Conservation (phyloP, 2,113 vertebrate species). For the western clawed frog (Xenopus tropicalis) region UCB_Xtro_10.0 CM004446.2:60392001-60392500, state of each 20-base stretch:
- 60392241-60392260: conserved; percentile 79
- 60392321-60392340: conserved; percentile 70
- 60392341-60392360: conserved; percentile 80
- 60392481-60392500: conserved; percentile 63
- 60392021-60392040: conserved; percentile 50
- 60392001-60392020: conserved; percentile 39
- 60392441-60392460: conserved; percentile 68
- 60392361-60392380: conserved; percentile 73
- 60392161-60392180: conserved; percentile 48
- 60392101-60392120: conserved; percentile 55
- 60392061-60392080: conserved; percentile 63
- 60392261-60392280: conserved; percentile 78
- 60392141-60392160: conserved; percentile 56
- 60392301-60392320: conserved; percentile 80
- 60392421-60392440: conserved; percentile 78
- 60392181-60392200: conserved; percentile 62
- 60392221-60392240: conserved; percentile 82
- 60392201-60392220: conserved; percentile 73
- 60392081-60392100: conserved; percentile 57
- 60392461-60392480: conserved; percentile 72
- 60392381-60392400: conserved; percentile 77
- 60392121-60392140: conserved; percentile 57
- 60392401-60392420: conserved; percentile 73
- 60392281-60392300: conserved; percentile 79
- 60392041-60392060: conserved; percentile 60